Evolutionary conservation across 2,113 vertebrate genomes (phyloP), one percentile per base, ranked within the genome.

Genomic region (Tupaia chinensis): DNA sequence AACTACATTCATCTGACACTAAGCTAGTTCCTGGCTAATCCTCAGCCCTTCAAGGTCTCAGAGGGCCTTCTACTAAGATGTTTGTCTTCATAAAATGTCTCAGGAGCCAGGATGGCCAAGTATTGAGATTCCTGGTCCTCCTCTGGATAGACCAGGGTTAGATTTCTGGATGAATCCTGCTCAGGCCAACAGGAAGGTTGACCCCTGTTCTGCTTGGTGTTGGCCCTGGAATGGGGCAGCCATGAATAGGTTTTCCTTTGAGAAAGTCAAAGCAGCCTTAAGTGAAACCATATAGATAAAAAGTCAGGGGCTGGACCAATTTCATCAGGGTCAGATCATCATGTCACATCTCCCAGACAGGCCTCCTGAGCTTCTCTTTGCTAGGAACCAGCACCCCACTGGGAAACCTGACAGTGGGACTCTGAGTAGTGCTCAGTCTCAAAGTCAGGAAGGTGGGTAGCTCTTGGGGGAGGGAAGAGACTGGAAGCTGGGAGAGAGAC

Each of bases 241-340:
- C 25, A 32, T 56, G 83, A 72, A 92, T 77, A 56, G 19, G 44
- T 74, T 86, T 89, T 8, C 13, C 19, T 66, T 54, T 77, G 61
- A 93, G 95, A 84, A 29, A 72, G 69, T 76, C 70, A 95, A 87
- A 83, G 61, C 11, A 25, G n/a, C 44, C 66, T 65, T 83, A 80
- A 80, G 25, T 16, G 29, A 53, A 83, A 29, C 32, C 82, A 94
- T 53, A 56, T 19, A 76, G 60, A 73, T 25, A 90, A 9, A 12
- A 22, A 9, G 90, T n/a, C 79, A 32, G 14, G 32, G 68, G 29
- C 34, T 22, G 5, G 13, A 58, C 20, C 4, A 54, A 5, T 65
- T 78, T 81, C 1, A 0, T 74, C 78, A 74, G 20, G 7, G 44
- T 73, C 72, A 68, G 87, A 93, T 80, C 54, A 78, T 85, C 72